Evolutionary conservation across 2,113 vertebrate species (phyloP).

Genomic region (Lycaon pictus): DNA sequence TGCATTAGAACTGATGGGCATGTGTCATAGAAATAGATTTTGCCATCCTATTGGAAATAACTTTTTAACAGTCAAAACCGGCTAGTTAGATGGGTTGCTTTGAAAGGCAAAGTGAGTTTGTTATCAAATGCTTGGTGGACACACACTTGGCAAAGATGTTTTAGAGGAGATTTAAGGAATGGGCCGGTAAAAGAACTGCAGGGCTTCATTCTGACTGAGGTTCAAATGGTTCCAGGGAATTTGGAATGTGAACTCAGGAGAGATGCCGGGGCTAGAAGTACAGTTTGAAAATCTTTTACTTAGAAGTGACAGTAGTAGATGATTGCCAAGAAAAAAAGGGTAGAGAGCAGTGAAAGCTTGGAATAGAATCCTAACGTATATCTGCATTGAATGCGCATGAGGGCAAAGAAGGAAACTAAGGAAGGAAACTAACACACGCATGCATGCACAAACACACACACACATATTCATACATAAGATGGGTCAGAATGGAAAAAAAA

Average conservation of each 20-base stretch:
- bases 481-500: neutral
- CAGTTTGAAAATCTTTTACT: neutral
- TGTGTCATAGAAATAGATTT: neutral
- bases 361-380: neutral
- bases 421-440: no score
- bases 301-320: neutral
- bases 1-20: neutral
- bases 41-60: neutral
- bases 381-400: neutral
- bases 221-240: neutral
- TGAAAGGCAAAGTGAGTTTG: neutral
- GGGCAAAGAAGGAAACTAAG: neutral
- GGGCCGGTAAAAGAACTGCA: neutral
- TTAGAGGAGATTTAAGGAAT: neutral
- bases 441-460: accelerated
- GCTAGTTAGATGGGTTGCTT: neutral
- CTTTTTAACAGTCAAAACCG: neutral
- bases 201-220: neutral
- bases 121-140: no score
- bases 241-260: slow-evolving; percentile 19
- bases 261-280: neutral
- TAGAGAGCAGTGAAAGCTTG: neutral
- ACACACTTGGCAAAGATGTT: neutral
- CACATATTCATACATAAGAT: neutral
- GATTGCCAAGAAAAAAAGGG: neutral